Evolutionary conservation across 2,797 vertebrate genomes (phyloP).

Genomic region (Megalops cyprinoides): DNA sequence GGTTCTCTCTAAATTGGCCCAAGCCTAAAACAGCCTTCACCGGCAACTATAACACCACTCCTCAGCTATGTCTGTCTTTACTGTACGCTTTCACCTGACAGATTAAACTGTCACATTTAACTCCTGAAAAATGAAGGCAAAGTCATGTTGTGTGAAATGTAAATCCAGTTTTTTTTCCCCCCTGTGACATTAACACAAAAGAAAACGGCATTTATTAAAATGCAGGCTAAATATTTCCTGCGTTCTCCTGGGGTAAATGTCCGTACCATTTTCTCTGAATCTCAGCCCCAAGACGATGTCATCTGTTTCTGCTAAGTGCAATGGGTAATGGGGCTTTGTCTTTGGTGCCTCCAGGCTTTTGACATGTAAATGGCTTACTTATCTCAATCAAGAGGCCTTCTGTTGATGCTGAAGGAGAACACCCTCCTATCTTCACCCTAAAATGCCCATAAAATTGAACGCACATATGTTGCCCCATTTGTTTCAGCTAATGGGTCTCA

Average conservation of each 20-base stretch:
- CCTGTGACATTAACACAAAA: not conserved
- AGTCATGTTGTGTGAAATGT: not conserved
- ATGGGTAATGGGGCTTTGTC: constrained; percentile 3
- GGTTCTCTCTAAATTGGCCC: not conserved
- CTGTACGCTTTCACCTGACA: not conserved
- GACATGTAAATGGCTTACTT: constrained; percentile 8
- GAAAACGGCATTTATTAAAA: not conserved
- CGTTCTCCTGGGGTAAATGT: not conserved
- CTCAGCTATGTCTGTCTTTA: not conserved
- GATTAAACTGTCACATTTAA: not conserved
- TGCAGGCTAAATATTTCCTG: not conserved
- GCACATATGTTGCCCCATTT: not conserved
- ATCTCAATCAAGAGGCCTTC: constrained; percentile 12
- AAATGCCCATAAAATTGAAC: not conserved
- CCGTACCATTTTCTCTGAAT: not conserved
- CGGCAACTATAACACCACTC: not conserved
- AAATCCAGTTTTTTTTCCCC: not conserved
- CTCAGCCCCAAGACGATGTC: too few species aligned
- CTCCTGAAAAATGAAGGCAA: not conserved
- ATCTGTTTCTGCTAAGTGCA: not conserved
- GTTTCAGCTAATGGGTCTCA: not conserved
- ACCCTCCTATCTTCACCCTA: not conserved
- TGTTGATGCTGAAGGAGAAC: not conserved
- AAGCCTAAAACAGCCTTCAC: not conserved
- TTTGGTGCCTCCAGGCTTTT: constrained; percentile 9